Evolutionary conservation across 2,113 vertebrate genomes (phyloP).

Genomic region (Sinocyclocheilus maitianheensis): DNA sequence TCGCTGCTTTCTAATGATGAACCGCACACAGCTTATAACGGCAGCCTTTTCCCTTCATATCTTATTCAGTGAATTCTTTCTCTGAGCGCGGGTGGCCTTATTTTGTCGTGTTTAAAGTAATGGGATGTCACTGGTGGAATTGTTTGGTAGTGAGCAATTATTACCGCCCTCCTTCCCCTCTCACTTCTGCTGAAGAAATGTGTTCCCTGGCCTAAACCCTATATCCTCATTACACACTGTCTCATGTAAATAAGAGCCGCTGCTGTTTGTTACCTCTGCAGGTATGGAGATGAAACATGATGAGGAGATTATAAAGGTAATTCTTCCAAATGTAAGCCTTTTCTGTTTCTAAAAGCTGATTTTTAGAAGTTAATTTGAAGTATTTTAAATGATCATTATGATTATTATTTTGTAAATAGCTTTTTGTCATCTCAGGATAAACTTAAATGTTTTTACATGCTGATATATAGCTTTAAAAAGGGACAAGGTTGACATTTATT

Average conservation of each 20-base stretch:
- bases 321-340: neutral
- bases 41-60: slow-evolving; percentile 31
- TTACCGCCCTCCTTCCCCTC: slow-evolving; percentile 26
- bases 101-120: slow-evolving; percentile 56
- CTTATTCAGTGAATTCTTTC: slow-evolving; percentile 33
- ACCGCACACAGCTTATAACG: slow-evolving; percentile 44
- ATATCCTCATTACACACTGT: neutral
- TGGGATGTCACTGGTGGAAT: slow-evolving; percentile 46
- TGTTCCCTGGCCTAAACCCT: neutral
- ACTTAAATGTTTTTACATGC: too few species aligned
- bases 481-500: neutral
- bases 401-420: neutral
- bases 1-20: slow-evolving; percentile 44
- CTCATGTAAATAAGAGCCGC: slow-evolving; percentile 22
- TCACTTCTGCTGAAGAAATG: slow-evolving; percentile 5
- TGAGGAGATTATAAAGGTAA: neutral
- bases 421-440: too few species aligned
- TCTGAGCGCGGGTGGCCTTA: slow-evolving; percentile 51
- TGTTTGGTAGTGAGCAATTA: slow-evolving; percentile 47
- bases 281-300: neutral
- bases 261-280: neutral
- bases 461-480: neutral
- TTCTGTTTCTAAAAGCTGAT: neutral
- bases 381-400: neutral
- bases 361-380: too few species aligned